Evolutionary conservation across 2,797 vertebrate genomes (phyloP).

Genomic region (Glyptemys insculpta): DNA sequence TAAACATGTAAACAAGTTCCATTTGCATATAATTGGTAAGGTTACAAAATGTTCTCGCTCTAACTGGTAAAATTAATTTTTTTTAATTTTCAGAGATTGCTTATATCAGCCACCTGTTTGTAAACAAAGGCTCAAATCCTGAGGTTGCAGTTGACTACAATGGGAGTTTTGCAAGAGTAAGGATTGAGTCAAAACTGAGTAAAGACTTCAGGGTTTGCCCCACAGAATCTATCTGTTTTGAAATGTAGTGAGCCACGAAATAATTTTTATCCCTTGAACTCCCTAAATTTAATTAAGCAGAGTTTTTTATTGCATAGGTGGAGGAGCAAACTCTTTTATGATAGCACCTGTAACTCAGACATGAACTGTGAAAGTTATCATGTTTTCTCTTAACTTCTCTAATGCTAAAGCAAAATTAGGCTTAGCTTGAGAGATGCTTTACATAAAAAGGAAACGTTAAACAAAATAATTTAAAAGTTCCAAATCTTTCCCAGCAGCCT

Average conservation of each 20-base stretch:
- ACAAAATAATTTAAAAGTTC: background rate
- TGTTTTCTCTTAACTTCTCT: background rate
- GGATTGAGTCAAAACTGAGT: background rate
- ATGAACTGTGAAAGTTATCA: background rate
- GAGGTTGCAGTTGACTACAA: background rate
- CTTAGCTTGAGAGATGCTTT: background rate
- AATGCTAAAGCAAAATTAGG: background rate
- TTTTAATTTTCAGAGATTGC: background rate
- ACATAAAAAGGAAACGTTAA: background rate
- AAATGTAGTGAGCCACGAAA: background rate
- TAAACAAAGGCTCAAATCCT: background rate
- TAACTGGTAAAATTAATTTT: background rate
- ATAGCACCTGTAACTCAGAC: background rate
- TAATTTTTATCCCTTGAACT: background rate
- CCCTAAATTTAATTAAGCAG: background rate
- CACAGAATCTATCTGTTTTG: background rate
- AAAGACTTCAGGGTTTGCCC: background rate
- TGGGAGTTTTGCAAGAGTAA: background rate
- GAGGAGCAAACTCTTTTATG: background rate
- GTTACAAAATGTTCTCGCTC: background rate
- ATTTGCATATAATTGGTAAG: background rate
- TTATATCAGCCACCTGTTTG: background rate
- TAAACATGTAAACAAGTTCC: background rate
- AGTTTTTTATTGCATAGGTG: fast-evolving
- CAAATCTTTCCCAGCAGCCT: background rate